Percentiles rank a stretch among this genome's conserved stretches.
These are phyloP conservation scores for Sturnira hondurensis DNA, from an alignment of 2,113 vertebrate genomes.

Conservation along the genomic window DNA sequence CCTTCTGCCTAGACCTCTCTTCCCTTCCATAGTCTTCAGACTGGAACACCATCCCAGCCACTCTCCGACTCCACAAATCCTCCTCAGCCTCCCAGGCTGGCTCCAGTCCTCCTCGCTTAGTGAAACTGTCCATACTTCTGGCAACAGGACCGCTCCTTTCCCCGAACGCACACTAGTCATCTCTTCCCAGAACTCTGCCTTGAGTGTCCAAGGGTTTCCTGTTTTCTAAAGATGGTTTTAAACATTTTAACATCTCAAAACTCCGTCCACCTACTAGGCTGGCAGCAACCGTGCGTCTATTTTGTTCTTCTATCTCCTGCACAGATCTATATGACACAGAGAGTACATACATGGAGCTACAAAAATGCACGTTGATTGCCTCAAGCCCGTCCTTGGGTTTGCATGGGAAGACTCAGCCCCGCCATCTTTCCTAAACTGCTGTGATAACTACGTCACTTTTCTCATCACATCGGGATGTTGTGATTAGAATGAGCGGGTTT, in stretches of 20 bases:
- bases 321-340: background rate
- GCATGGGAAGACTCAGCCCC: background rate
- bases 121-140: background rate
- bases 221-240: background rate
- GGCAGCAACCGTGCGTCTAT: background rate
- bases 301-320: background rate
- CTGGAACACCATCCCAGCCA: background rate
- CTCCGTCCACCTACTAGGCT: background rate
- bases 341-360: background rate
- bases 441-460: background rate
- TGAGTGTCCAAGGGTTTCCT: background rate
- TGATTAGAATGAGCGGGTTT: background rate
- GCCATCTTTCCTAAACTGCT: background rate
- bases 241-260: background rate
- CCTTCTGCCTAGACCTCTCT: background rate
- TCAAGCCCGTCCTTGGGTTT: background rate
- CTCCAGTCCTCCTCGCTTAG: too few species aligned
- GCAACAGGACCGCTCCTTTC: background rate
- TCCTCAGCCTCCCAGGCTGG: background rate
- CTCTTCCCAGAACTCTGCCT: background rate
- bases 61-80: background rate
- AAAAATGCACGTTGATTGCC: background rate
- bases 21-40: background rate
- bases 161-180: background rate
- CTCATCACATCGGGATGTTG: background rate